Percentiles rank a stretch among this genome's conserved stretches.
phyloP scores from a whole-genome alignment of 2,797 vertebrate genomes.

The Corythornis leucogaster region DNA sequence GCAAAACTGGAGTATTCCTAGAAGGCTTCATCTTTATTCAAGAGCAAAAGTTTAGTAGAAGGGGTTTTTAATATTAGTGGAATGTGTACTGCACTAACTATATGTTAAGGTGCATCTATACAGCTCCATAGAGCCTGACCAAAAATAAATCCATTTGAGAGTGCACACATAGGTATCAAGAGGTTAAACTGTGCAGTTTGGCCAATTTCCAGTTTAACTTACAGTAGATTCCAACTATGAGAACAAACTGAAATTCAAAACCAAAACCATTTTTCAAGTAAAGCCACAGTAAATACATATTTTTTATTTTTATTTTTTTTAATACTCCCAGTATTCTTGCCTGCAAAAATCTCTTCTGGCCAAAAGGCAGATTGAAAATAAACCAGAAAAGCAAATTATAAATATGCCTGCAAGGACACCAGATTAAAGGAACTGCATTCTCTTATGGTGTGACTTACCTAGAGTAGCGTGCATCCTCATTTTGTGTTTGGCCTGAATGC shows the following conservation, averaged over 20 bases:
- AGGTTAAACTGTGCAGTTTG: neutral
- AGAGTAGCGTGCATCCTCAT: neutral
- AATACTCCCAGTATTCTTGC: conserved; percentile 56
- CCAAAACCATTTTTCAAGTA: conserved; percentile 67
- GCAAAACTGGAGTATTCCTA: neutral
- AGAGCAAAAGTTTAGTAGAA: neutral
- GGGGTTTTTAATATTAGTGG: neutral
- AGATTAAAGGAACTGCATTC: conserved; percentile 31
- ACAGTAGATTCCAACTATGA: neutral
- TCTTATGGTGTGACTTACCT: conserved; percentile 14
- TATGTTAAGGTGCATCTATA: neutral
- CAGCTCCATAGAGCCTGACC: conserved; percentile 1
- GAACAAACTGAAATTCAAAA: conserved; percentile 58
- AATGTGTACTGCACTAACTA: no score
- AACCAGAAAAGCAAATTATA: conserved; percentile 67
- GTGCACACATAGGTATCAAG: neutral
- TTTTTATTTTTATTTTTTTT: neutral
- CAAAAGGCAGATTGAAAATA: conserved; percentile 76
- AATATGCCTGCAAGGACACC: conserved; percentile 44
- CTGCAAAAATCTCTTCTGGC: conserved; percentile 81
- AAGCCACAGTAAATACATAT: conserved; percentile 44
- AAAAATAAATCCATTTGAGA: conserved; percentile 21
- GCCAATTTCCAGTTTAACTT: neutral
- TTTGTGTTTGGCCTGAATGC: conserved; percentile 45
- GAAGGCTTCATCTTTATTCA: neutral